Evolutionary conservation across 2,888 invertebrate genomes (phyloP).

Genomic region (Stenoptilia bipunctidactyla): DNA sequence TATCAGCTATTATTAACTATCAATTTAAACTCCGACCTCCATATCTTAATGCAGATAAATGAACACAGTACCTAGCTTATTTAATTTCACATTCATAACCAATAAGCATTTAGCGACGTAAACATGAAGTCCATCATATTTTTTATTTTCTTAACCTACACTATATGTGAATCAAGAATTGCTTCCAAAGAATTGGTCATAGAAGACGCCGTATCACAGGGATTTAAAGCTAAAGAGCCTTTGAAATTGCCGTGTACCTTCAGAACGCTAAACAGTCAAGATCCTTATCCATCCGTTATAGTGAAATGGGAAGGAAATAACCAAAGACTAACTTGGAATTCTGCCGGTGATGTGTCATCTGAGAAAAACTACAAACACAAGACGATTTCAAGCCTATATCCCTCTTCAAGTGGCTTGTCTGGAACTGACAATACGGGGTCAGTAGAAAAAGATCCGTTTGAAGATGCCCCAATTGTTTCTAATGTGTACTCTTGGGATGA

Average conservation of each 20-base stretch:
- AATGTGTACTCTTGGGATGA: conserved; percentile 21
- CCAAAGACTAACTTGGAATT: conserved; percentile 25
- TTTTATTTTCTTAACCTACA: not conserved
- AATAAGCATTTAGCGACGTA: not conserved
- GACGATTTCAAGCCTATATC: conserved; percentile 15
- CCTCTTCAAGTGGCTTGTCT: conserved; percentile 22
- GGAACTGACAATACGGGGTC: conserved; percentile 12
- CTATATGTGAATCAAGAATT: conserved; percentile 25
- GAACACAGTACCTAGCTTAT: no score
- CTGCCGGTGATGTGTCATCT: conserved; percentile 16
- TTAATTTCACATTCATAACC: no score
- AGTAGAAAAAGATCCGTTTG: conserved; percentile 18
- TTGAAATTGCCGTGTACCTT: conserved; percentile 26
- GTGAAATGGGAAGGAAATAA: conserved; percentile 26
- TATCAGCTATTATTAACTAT: no score
- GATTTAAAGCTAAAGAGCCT: conserved; percentile 20
- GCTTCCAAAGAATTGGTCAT: conserved; percentile 23
- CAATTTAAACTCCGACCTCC: no score
- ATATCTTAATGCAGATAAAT: no score
- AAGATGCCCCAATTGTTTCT: conserved; percentile 21
- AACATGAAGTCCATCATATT: not conserved
- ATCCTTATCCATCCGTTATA: conserved; percentile 32
- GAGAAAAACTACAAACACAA: conserved; percentile 19
- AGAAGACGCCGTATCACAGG: conserved; percentile 11
- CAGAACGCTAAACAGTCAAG: conserved; percentile 23